Percentiles rank a stretch among this genome's conserved stretches.
These are phyloP conservation scores for Stenotaenia linearis DNA, from an alignment of 2,888 invertebrate species.

Conservation along the genomic window DNA sequence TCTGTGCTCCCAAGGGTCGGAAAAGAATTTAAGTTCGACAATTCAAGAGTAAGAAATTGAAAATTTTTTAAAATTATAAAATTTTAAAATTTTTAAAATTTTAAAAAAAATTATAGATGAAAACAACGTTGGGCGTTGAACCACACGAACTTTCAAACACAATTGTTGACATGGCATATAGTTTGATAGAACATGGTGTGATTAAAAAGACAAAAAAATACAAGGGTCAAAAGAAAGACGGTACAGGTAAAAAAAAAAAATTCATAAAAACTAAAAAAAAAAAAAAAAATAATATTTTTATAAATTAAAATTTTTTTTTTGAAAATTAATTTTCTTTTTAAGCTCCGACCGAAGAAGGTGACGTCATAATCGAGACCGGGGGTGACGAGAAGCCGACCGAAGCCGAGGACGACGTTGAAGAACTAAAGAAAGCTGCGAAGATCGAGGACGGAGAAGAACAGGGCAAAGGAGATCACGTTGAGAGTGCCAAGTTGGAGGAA, in stretches of 20 bases:
- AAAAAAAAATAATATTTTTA: too few species aligned
- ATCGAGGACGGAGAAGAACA: constrained; percentile 3
- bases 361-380: not conserved
- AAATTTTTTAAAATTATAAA: not conserved
- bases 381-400: not conserved
- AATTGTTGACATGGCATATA: constrained; percentile 52
- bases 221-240: constrained; percentile 36
- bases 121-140: constrained; percentile 49
- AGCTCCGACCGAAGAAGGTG: constrained; percentile 1
- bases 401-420: not conserved
- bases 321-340: not conserved
- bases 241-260: constrained; percentile 31
- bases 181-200: constrained; percentile 51
- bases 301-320: too few species aligned
- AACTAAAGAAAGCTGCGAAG: not conserved
- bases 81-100: not conserved
- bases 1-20: constrained; percentile 48
- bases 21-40: constrained; percentile 45
- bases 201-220: constrained; percentile 46
- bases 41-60: constrained; percentile 43
- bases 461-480: not conserved
- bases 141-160: constrained; percentile 49
- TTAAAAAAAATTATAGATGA: constrained; percentile 44
- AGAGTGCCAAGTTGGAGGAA: not conserved
- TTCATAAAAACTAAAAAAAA: not conserved